Conservation (phyloP, 2,797 vertebrate species). For the Bovichtus diacanthus region DNA sequence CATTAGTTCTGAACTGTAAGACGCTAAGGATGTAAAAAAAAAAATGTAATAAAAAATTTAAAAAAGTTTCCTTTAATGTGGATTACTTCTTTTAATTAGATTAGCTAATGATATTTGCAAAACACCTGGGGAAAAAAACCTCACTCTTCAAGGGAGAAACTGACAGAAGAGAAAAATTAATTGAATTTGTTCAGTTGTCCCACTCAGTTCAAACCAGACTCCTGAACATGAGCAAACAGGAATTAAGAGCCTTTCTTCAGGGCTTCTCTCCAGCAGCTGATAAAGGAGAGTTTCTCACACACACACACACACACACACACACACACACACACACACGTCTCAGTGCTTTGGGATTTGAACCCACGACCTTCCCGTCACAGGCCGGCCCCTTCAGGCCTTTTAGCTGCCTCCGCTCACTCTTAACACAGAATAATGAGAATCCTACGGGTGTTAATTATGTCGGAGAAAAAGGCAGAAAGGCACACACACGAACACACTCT, state of each 20-base stretch:
- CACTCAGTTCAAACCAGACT: constrained; percentile 21
- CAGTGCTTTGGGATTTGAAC: constrained; percentile 47
- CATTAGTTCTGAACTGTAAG: too few species aligned
- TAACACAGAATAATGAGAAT: constrained; percentile 67
- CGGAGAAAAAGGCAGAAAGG: constrained; percentile 5
- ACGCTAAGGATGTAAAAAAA: neutral
- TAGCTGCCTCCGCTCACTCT: constrained; percentile 47
- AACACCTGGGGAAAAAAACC: neutral
- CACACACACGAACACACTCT: constrained; percentile 19
- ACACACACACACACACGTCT: neutral
- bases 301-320: neutral
- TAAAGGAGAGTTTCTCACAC: neutral
- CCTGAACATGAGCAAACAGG: constrained; percentile 31
- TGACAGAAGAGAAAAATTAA: neutral
- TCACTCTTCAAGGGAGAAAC: neutral
- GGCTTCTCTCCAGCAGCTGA: neutral
- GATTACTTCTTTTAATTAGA: constrained; percentile 19
- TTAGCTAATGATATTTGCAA: neutral
- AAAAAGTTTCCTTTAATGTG: neutral
- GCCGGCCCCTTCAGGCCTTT: constrained; percentile 31
- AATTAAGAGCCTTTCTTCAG: constrained; percentile 11
- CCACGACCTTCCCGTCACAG: constrained; percentile 32
- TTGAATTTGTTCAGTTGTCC: constrained; percentile 4
- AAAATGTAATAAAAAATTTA: too few species aligned
- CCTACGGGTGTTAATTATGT: constrained; percentile 75